Evolutionary conservation across 1,140 invertebrate species (phyloP), one percentile per base, ranked within the genome.

Genomic region (Pseudomyrmex sp.): DNA sequence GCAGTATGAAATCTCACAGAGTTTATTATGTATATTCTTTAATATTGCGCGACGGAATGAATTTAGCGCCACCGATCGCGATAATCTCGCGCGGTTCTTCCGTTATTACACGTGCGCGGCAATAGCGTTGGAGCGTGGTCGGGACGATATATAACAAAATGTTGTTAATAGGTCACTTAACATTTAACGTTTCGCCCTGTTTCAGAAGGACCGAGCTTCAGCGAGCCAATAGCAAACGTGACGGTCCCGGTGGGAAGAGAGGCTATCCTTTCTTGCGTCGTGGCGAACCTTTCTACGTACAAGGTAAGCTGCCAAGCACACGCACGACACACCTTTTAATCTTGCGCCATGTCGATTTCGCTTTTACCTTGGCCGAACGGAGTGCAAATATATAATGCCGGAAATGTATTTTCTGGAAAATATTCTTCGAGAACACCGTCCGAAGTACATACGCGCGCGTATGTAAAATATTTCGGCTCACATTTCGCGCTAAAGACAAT

Each of bases 191-290:
- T 35, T 35, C 26, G 92, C 90, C 95, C 91, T 93, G 94, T 96
- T 96, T 90, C 95, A 96, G 96, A 96, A 90, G 94, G 95, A 88
- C 96, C 96, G 79, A 95, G 95, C 86, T 98, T 98, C 93, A 97
- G 96, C 86, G 97, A 96, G 88, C 96, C 97, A 85, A 98, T 98
- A 90, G 95, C 95, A 83, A 98, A 98, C 94, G 96, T 97, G 85
- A 98, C 97, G 58, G 96, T 97, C 26, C 96, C 97, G 9, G 96
- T 98, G 59, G 97, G 97, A 69, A 95, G 98, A 87, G 97, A 98
- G 93, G 98, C 97, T 1, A 96, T 97, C 61, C 95, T 98, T 35
- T 96, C 97, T 23, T 98, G 98, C 89, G 95, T 97, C 35, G 97
- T 98, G 7, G 96, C 98, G 91, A 97, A 98, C 92, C 95, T 98